These are phyloP conservation scores for Chloropsis cyanopogon DNA, from an alignment of 2,113 vertebrate species.

Conservation along the genomic window DNA sequence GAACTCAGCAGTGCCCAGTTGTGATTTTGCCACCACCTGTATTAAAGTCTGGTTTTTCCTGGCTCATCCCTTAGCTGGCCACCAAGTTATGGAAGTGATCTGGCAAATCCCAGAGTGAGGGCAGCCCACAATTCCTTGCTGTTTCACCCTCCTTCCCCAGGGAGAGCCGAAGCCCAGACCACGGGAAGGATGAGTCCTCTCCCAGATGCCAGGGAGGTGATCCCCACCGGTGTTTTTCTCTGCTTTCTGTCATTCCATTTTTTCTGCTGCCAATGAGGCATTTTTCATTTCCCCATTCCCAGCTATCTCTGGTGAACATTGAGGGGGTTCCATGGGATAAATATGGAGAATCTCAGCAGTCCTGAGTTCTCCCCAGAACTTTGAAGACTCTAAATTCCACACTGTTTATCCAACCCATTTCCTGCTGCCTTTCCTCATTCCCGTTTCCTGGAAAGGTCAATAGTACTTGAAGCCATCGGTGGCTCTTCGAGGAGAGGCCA, in stretches of 20 bases:
- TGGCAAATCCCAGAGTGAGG: background rate
- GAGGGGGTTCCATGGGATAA: accelerated
- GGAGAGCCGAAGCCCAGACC: background rate
- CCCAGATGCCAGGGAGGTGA: background rate
- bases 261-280: accelerated
- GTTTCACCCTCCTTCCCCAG: background rate
- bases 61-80: background rate
- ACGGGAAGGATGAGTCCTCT: accelerated
- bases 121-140: accelerated
- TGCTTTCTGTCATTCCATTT: background rate
- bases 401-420: background rate
- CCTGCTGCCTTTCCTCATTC: background rate
- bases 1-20: background rate
- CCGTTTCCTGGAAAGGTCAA: conserved; percentile 8
- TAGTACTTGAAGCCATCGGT: background rate
- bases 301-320: accelerated
- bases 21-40: background rate
- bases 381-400: background rate
- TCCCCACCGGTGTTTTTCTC: background rate
- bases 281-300: background rate
- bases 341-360: background rate
- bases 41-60: background rate
- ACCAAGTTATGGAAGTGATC: background rate
- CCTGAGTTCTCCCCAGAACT: background rate
- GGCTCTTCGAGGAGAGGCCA: background rate